A percentile compares a stretch with the other conserved stretches of the same genome.
Evolutionary conservation across 2,888 invertebrate genomes (phyloP).

Genomic region (Stenichneumon culpator): DNA sequence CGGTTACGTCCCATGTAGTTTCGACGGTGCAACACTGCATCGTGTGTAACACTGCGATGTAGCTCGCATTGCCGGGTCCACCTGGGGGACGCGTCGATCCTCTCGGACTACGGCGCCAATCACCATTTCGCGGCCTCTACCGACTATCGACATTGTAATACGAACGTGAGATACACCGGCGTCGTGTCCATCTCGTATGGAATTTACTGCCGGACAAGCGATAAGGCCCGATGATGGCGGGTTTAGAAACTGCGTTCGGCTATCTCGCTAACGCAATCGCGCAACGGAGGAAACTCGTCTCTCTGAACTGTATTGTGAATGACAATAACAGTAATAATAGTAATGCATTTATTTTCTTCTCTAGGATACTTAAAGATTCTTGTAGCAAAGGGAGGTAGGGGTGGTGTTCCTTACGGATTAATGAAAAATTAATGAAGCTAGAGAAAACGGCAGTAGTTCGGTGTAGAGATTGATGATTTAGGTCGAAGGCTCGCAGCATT

Average conservation of each 20-base stretch:
- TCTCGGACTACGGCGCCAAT: slow-evolving; percentile 45
- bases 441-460: too few relatives aligned
- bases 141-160: slow-evolving; percentile 52
- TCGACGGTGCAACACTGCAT: not conserved
- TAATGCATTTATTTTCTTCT: too few relatives aligned
- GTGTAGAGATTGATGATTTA: too few relatives aligned
- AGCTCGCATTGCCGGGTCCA: not conserved
- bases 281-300: too few relatives aligned
- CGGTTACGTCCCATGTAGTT: slow-evolving; percentile 8
- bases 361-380: too few relatives aligned
- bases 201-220: slow-evolving; percentile 41
- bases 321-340: too few relatives aligned
- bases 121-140: slow-evolving; percentile 53
- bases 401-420: too few relatives aligned
- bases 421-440: too few relatives aligned
- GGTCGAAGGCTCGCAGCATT: too few relatives aligned
- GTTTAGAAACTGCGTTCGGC: not conserved
- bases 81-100: slow-evolving; percentile 2
- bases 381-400: too few relatives aligned
- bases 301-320: too few relatives aligned
- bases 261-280: not conserved
- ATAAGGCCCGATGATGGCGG: not conserved
- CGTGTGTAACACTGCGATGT: not conserved
- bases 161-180: slow-evolving; percentile 26
- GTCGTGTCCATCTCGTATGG: not conserved